These are phyloP conservation scores for Herpetotheres cachinnans DNA, from an alignment of 2,113 vertebrate species.

Conservation along the genomic window DNA sequence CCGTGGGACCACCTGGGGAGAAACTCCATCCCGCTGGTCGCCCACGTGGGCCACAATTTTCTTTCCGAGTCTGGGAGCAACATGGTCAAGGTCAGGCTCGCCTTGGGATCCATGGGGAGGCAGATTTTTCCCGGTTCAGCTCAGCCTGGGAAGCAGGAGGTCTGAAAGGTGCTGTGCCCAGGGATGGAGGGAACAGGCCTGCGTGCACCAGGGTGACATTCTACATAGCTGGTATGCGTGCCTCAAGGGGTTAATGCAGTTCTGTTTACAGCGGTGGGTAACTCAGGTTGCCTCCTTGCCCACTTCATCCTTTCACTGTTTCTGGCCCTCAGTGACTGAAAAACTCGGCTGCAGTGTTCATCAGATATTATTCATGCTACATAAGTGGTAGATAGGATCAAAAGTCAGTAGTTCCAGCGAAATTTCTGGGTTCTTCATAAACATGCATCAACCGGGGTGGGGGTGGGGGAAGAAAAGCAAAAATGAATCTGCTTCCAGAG, in stretches of 20 bases:
- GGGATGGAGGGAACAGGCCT: background rate
- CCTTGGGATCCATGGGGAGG: fast-evolving
- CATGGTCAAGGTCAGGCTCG: background rate
- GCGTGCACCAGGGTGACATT: background rate
- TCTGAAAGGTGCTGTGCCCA: background rate
- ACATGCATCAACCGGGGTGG: background rate
- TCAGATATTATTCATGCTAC: background rate
- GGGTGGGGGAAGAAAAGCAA: fast-evolving
- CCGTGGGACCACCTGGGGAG: fast-evolving
- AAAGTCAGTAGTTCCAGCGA: background rate
- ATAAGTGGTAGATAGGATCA: background rate
- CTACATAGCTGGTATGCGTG: fast-evolving
- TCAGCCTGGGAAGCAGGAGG: background rate
- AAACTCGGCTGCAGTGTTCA: background rate
- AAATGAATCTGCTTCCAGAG: background rate
- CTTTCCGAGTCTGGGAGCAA: background rate
- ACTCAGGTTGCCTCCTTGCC: background rate
- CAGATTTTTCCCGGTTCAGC: background rate
- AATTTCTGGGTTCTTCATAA: background rate
- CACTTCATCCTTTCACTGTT: background rate
- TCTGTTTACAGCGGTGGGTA: fast-evolving
- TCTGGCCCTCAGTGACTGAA: background rate
- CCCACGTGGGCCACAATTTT: fast-evolving
- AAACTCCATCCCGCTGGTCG: fast-evolving
- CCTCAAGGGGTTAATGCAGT: background rate